Evolutionary conservation across 2,797 vertebrate genomes (phyloP).

Genomic region (Peromyscus attwateri): DNA sequence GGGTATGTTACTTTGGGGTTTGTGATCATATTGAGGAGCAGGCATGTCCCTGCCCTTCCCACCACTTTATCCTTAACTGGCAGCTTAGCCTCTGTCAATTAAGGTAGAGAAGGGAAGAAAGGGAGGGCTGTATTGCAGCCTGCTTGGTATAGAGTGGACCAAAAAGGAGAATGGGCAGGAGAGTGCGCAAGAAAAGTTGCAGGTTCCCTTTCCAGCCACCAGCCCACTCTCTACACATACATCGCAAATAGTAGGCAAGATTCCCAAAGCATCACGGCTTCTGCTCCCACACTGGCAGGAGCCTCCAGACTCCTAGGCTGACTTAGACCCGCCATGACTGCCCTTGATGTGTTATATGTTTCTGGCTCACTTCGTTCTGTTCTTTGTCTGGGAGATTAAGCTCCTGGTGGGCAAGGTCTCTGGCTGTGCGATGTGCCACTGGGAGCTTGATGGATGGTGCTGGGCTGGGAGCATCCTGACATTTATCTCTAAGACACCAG

Average conservation of each 20-base stretch:
- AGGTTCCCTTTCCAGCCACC: background rate
- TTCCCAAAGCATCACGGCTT: fast-evolving
- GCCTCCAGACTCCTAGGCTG: background rate
- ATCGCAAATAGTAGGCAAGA: background rate
- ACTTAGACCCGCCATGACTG: background rate
- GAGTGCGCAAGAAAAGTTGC: background rate
- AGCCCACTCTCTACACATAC: too few relatives aligned
- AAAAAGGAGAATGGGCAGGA: background rate
- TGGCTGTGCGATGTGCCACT: conserved; percentile 5
- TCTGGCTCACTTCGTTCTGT: background rate
- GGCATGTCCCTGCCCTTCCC: background rate
- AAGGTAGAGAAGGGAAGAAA: background rate
- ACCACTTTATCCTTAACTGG: background rate
- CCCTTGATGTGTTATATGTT: background rate
- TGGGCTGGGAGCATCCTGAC: background rate
- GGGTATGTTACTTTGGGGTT: background rate
- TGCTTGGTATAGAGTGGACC: background rate
- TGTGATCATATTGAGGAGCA: background rate
- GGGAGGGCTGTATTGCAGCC: background rate
- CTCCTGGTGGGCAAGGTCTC: conserved; percentile 73
- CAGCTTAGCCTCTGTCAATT: background rate
- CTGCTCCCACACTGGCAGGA: background rate
- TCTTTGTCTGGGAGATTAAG: conserved; percentile 69
- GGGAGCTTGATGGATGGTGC: conserved; percentile 65
- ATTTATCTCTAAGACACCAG: conserved; percentile 44